Evolutionary conservation across 2,797 vertebrate species (phyloP), one percentile per base, ranked within the genome.

Genomic region (Acanthis flammea): DNA sequence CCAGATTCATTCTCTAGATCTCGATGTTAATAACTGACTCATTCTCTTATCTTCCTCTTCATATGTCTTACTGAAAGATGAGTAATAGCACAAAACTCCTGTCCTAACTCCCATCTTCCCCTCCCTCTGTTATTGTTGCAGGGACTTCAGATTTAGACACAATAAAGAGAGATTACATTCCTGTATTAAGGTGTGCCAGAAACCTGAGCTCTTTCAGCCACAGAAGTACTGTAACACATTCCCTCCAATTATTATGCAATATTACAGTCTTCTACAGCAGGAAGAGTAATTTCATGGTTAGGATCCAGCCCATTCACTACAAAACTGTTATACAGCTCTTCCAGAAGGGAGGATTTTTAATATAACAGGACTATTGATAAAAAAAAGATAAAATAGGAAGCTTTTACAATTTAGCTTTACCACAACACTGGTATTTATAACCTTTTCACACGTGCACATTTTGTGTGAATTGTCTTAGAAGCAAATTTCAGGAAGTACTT

Each of bases 121-220:
- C 73, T 96, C 90, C 90, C 88, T 96, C 88, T 89, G 71, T 55
- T 88, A 87, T 9, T 94, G 60, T 94, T 96, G 80, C 86, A 90
- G 55, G 55, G 88, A 96, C 84, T 22, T 68, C 62, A 82, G 47
- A 86, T 92, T 87, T 91, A 92, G 95, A 94, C 68, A 93, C 67
- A 91, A 72, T 83, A 94, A 97, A 98, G 90, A 98, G 95, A 97
- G 97, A 95, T 92, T 81, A 92, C 94, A 97, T 97, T 98, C 96
- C 96, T 96, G 48, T 53, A 95, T 77, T 91, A 97, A 98, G 97
- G 97, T 96, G 97, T 96, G 97, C 94, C 97, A 95, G 97, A 97
- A 97, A 97, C 94, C 92, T 30, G 90, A 96, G 72, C 57, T 93
- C 91, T 91, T 81, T 71, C 61, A 93, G 75, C 73, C 79, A 89